A percentile compares a stretch with the other conserved stretches of the same genome.
phyloP scores from a whole-genome alignment of 2,888 invertebrate genomes.

The Clistopyga incitator region DNA sequence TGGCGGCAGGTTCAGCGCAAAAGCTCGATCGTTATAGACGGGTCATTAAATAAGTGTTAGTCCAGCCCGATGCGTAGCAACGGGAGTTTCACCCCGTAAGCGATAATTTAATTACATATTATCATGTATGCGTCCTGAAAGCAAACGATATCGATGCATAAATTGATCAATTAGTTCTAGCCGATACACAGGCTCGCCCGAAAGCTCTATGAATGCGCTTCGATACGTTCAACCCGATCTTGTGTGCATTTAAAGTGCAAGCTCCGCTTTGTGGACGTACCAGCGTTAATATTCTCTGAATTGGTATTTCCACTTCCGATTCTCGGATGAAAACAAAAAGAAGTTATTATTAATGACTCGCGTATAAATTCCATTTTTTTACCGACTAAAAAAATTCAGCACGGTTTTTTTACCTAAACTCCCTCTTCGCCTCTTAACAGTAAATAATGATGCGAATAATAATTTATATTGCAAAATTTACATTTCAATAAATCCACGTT shows the following conservation, averaged over 20 bases:
- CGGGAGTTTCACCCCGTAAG: conserved; percentile 58
- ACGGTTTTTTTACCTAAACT: too few relatives aligned
- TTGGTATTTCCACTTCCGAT: background rate
- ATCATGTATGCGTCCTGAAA: conserved; percentile 70
- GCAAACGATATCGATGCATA: conserved; percentile 64
- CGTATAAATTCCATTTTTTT: too few relatives aligned
- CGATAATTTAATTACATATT: conserved; percentile 76
- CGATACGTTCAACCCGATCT: background rate
- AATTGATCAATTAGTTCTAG: conserved; percentile 21
- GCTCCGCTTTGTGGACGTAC: conserved; percentile 3
- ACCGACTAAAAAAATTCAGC: too few relatives aligned
- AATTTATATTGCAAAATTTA: too few relatives aligned
- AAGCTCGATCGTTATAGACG: background rate
- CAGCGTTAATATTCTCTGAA: background rate
- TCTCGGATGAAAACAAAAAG: background rate
- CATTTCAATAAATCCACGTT: too few relatives aligned
- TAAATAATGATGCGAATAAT: too few relatives aligned
- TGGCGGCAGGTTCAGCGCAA: background rate
- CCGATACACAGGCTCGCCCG: conserved; percentile 1
- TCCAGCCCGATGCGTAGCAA: conserved; percentile 8
- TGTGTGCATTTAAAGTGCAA: conserved; percentile 1
- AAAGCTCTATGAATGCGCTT: background rate
- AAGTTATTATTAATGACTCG: too few relatives aligned
- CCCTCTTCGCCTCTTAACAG: too few relatives aligned
- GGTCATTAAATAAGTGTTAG: conserved; percentile 27